These are phyloP conservation scores for Epinephelus coioides DNA, from an alignment of 2,797 vertebrate genomes.

Conservation along the genomic window DNA sequence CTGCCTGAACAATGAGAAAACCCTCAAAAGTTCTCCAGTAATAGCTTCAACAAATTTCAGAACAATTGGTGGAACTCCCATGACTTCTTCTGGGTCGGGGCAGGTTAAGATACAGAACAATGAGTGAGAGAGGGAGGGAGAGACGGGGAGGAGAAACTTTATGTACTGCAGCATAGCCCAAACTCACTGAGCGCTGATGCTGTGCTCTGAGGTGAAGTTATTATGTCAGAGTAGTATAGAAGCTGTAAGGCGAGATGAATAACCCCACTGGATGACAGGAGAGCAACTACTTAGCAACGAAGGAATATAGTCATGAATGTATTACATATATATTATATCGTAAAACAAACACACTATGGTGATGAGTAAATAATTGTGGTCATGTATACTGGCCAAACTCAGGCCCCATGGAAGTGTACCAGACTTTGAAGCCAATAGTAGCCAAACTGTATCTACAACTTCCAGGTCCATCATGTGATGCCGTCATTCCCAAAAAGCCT, in stretches of 20 bases:
- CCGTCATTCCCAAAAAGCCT: too few relatives aligned
- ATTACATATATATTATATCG: not conserved
- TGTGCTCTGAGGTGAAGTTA: not conserved
- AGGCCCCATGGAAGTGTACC: too few relatives aligned
- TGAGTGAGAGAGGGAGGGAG: conserved; percentile 12
- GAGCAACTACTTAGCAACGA: not conserved
- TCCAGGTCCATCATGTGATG: too few relatives aligned
- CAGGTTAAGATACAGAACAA: conserved; percentile 62
- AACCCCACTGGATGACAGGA: not conserved
- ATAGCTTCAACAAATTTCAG: conserved; percentile 36
- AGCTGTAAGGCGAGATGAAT: not conserved
- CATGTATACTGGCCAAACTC: not conserved
- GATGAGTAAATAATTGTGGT: not conserved
- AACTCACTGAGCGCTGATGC: conserved; percentile 7
- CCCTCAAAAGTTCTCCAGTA: conserved; percentile 43
- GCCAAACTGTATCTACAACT: too few relatives aligned
- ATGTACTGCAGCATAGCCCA: not conserved
- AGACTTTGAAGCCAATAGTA: too few relatives aligned
- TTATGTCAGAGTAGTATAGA: conserved; percentile 20
- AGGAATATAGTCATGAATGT: not conserved
- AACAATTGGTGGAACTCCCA: conserved; percentile 79
- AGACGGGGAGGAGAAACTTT: not conserved
- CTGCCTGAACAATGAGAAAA: conserved; percentile 60
- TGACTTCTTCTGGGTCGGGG: conserved; percentile 25
- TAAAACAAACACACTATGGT: not conserved